Evolutionary conservation across 2,888 invertebrate genomes (phyloP).

Genomic region (Macroteleia sp.): DNA sequence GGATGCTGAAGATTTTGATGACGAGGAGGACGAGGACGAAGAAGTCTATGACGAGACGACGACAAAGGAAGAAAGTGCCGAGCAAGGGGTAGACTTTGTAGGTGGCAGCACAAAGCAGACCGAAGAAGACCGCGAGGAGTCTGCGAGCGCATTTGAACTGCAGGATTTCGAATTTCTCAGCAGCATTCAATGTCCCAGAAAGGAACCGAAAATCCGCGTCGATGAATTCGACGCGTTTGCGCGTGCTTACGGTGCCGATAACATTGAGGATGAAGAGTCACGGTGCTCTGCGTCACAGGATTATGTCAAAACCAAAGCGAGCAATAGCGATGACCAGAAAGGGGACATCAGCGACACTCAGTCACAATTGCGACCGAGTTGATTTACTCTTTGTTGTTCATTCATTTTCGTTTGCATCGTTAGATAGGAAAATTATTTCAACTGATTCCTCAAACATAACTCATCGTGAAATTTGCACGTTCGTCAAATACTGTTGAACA

Average conservation of each 20-base stretch:
- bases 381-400: too few species aligned
- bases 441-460: too few species aligned
- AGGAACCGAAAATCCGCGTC: constrained; percentile 32
- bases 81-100: constrained; percentile 10
- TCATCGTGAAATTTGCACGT: too few species aligned
- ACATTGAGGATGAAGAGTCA: constrained; percentile 55
- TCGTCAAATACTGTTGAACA: too few species aligned
- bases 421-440: too few species aligned
- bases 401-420: too few species aligned
- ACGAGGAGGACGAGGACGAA: constrained; percentile 42
- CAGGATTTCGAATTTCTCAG: constrained; percentile 47
- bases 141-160: constrained; percentile 56
- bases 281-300: constrained; percentile 65
- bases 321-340: constrained; percentile 67
- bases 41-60: background rate
- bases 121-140: constrained; percentile 63
- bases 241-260: constrained; percentile 18
- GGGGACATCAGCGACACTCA: background rate
- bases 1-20: constrained; percentile 46
- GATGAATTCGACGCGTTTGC: constrained; percentile 56
- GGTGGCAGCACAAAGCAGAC: constrained; percentile 32
- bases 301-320: constrained; percentile 62
- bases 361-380: constrained; percentile 16
- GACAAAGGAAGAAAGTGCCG: background rate
- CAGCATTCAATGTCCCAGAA: constrained; percentile 10